Conservation (phyloP, 2,113 vertebrate species). For the Coturnix japonica region DNA sequence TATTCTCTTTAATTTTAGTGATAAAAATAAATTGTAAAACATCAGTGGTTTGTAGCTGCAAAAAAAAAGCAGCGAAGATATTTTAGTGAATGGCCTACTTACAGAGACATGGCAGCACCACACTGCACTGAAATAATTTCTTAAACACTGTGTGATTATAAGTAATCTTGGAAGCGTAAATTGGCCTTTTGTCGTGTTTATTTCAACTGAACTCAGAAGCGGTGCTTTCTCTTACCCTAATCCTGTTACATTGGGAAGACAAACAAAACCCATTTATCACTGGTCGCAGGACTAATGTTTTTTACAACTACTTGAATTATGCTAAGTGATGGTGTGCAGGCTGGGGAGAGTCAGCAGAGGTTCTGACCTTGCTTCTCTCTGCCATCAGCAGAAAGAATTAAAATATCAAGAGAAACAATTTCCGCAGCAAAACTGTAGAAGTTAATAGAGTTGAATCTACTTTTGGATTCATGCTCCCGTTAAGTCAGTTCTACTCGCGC, state of each 20-base stretch:
- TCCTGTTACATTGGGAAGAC: not conserved
- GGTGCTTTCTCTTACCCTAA: not conserved
- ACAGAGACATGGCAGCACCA: not conserved
- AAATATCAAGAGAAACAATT: conserved; percentile 61
- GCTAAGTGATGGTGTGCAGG: not conserved
- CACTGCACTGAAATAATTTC: conserved; percentile 21
- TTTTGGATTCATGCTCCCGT: conserved; percentile 27
- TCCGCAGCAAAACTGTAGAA: conserved; percentile 34
- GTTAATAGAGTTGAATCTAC: conserved; percentile 55
- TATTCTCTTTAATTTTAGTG: conserved; percentile 47
- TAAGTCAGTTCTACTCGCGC: conserved; percentile 18
- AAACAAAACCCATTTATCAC: conserved; percentile 9
- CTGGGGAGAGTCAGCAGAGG: not conserved
- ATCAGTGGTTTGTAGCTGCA: conserved; percentile 29
- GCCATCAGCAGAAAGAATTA: conserved; percentile 32
- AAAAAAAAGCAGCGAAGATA: not conserved
- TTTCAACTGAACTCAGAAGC: conserved; percentile 33
- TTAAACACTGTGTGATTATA: conserved; percentile 37
- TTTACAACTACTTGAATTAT: conserved; percentile 31
- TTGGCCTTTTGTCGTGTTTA: conserved; percentile 57
- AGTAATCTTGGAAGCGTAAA: conserved; percentile 37
- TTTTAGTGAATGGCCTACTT: conserved; percentile 31
- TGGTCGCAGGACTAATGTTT: not conserved
- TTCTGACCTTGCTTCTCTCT: not conserved
- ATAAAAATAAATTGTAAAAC: conserved; percentile 38